These are phyloP conservation scores for Nerophis lumbriciformis DNA, from an alignment of 2,113 vertebrate genomes.

Conservation along the genomic window DNA sequence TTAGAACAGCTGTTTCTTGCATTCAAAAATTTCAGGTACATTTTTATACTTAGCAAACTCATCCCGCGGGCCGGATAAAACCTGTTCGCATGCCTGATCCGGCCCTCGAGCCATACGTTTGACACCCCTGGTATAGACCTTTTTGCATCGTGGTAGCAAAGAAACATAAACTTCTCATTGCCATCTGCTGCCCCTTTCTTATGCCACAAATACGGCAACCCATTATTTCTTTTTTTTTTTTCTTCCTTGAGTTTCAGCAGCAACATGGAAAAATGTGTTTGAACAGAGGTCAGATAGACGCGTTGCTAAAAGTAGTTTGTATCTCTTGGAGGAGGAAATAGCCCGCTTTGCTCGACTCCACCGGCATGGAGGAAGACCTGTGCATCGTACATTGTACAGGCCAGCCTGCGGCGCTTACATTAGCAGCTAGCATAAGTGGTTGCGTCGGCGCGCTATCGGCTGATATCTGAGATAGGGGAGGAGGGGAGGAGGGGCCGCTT, in stretches of 20 bases:
- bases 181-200: no score
- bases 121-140: no score
- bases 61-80: no score
- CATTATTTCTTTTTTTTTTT: no score
- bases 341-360: constrained; percentile 52
- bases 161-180: no score
- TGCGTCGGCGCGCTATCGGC: constrained; percentile 17
- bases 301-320: constrained; percentile 68
- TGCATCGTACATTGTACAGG: constrained; percentile 25
- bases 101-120: no score
- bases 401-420: constrained; percentile 19
- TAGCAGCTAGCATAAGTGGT: background rate
- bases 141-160: no score
- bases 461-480: constrained; percentile 4
- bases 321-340: constrained; percentile 74
- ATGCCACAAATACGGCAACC: no score
- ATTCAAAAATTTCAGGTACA: no score
- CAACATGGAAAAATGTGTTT: background rate
- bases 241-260: background rate
- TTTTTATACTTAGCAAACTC: no score
- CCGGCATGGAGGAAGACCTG: constrained; percentile 64
- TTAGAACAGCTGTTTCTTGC: no score
- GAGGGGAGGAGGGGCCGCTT: background rate
- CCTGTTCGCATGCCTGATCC: no score
- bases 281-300: constrained; percentile 59